A percentile compares a stretch with the other conserved stretches of the same genome.
Conservation (phyloP, 2,888 invertebrate genomes). For the Synanthedon formicaeformis region DNA sequence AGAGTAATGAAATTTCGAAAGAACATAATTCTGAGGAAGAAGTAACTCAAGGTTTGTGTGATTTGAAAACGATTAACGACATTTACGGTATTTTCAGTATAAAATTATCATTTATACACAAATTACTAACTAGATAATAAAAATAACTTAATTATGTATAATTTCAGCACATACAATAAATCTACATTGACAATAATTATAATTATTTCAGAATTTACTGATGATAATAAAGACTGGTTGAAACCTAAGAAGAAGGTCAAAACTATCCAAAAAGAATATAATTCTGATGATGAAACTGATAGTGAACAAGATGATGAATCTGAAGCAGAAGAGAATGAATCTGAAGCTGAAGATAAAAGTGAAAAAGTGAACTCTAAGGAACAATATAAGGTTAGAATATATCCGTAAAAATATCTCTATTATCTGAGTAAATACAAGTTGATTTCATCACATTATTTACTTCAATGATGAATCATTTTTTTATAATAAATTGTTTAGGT, state of each 20-base stretch:
- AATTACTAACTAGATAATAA: too few species aligned
- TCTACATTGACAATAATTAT: neutral
- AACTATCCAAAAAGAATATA: conserved; percentile 22
- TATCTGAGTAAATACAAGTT: too few species aligned
- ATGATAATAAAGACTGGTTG: conserved; percentile 80
- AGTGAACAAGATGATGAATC: conserved; percentile 26
- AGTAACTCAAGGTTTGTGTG: conserved; percentile 30
- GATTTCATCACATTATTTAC: too few species aligned
- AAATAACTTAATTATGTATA: too few species aligned
- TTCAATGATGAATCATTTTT: too few species aligned
- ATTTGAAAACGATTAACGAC: neutral
- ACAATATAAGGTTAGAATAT: conserved; percentile 43
- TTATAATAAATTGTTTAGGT: too few species aligned
- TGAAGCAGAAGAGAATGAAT: conserved; percentile 27
- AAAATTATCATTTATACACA: too few species aligned
- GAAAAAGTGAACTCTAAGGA: conserved; percentile 24
- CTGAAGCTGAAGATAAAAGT: conserved; percentile 26
- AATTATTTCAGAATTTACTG: conserved; percentile 68
- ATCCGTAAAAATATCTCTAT: too few species aligned
- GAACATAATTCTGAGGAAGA: conserved; percentile 33
- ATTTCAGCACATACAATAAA: neutral
- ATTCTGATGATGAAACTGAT: conserved; percentile 31
- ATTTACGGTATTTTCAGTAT: too few species aligned
- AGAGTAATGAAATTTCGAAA: conserved; percentile 16
- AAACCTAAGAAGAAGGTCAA: conserved; percentile 70